phyloP scores from a whole-genome alignment of 2,797 vertebrate genomes.

The Hephaestus fuliginosus region DNA sequence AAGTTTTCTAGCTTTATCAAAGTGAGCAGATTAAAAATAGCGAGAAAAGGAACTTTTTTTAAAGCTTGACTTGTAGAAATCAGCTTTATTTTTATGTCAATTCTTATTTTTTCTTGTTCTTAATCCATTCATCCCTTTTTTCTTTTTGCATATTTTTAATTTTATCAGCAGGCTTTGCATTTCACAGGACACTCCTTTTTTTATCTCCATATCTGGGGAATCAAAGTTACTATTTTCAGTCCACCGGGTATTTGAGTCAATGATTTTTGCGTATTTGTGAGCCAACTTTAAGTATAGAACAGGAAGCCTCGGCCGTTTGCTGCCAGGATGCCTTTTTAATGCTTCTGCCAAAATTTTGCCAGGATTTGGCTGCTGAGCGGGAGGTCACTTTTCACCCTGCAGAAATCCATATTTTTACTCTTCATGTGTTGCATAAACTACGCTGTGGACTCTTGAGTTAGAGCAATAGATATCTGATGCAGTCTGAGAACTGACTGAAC shows the following conservation, averaged over 20 bases:
- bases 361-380: slow-evolving; percentile 3
- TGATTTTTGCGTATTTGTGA: neutral
- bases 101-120: too few species aligned
- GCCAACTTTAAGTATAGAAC: neutral
- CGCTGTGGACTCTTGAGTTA: neutral
- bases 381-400: slow-evolving; percentile 4
- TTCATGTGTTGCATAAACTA: slow-evolving; percentile 14
- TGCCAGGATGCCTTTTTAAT: slow-evolving; percentile 2
- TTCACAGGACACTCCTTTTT: neutral
- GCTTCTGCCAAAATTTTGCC: neutral
- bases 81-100: neutral
- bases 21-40: too few species aligned
- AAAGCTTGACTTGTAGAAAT: too few species aligned
- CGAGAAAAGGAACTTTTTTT: too few species aligned
- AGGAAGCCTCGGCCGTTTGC: neutral
- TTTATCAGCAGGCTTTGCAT: neutral
- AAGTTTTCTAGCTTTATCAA: too few species aligned
- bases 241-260: neutral
- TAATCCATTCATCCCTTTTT: neutral
- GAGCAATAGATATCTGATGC: neutral
- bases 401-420: slow-evolving; percentile 31
- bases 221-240: neutral
- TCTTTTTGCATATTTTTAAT: too few species aligned
- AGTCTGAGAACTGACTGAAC: neutral
- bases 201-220: neutral